Percentiles rank a stretch among this genome's conserved stretches.
phyloP scores from a whole-genome alignment of 2,113 vertebrate species.

The mouse (Mus musculus) region GRCm39 chr6:90825501-90826000 shows the following conservation, averaged over 20 bases:
- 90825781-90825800: neutral
- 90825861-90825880: too few relatives aligned
- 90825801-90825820: too few relatives aligned
- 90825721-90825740: neutral
- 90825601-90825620: neutral
- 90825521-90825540: neutral
- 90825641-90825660: neutral
- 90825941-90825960: too few relatives aligned
- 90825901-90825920: too few relatives aligned
- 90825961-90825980: too few relatives aligned
- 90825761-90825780: neutral
- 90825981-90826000: too few relatives aligned
- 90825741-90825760: neutral
- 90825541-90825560: rapidly evolving
- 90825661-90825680: neutral
- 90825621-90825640: neutral
- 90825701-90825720: neutral
- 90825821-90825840: too few relatives aligned
- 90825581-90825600: neutral
- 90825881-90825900: too few relatives aligned
- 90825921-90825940: too few relatives aligned
- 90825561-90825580: neutral
- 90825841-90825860: too few relatives aligned
- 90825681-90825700: neutral
- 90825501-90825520: neutral